Evolutionary conservation across 2,797 vertebrate genomes (phyloP).

Genomic region (Myoxocephalus aenaeus): DNA sequence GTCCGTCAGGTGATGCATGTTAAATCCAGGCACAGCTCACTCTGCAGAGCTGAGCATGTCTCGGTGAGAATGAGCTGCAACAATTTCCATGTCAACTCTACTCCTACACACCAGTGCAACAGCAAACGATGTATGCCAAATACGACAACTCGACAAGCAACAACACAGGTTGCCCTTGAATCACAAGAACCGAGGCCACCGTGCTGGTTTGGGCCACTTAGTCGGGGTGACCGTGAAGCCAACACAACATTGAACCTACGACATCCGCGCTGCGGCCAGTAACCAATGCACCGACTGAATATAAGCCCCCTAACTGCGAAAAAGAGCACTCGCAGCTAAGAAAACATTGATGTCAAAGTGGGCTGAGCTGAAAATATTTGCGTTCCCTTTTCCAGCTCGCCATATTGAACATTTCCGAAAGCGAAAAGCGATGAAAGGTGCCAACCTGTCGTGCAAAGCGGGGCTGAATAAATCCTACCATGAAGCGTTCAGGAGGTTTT

Average conservation of each 20-base stretch:
- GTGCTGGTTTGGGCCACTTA: not conserved
- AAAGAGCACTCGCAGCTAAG: conserved; percentile 22
- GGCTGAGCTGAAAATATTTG: conserved; percentile 54
- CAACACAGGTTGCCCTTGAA: conserved; percentile 56
- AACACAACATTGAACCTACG: not conserved
- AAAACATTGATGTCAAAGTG: conserved; percentile 72
- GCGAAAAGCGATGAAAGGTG: not conserved
- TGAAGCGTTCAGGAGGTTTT: conserved; percentile 78
- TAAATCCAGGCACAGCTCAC: not conserved
- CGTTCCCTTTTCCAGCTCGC: conserved; percentile 21
- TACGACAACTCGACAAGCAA: conserved; percentile 36
- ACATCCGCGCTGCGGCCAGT: not conserved
- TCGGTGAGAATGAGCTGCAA: conserved; percentile 22
- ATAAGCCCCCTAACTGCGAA: not conserved
- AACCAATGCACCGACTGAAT: no score
- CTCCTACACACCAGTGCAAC: conserved; percentile 38
- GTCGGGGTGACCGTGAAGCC: not conserved
- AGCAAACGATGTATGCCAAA: conserved; percentile 28
- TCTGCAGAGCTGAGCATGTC: conserved; percentile 33
- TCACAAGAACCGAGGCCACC: conserved; percentile 17
- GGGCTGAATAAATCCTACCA: conserved; percentile 65
- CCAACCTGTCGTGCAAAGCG: not conserved
- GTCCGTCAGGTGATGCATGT: conserved; percentile 45
- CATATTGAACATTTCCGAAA: conserved; percentile 8
- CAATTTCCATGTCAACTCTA: conserved; percentile 37